Percentiles rank a stretch among this genome's conserved stretches.
phyloP scores from a whole-genome alignment of 2,113 vertebrate species.

The Falcunculus frontatus region DNA sequence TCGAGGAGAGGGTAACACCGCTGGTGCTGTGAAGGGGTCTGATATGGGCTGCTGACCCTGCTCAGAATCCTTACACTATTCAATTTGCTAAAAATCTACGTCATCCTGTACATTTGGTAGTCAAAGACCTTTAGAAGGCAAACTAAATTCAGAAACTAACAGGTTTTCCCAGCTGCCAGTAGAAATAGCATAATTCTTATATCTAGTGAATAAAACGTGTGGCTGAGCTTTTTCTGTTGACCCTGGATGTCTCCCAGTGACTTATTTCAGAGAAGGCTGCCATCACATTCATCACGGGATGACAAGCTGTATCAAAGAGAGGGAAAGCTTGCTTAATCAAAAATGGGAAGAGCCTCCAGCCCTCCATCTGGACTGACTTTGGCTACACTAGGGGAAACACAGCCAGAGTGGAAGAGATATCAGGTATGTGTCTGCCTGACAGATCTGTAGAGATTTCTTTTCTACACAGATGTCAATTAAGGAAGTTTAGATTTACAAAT shows the following conservation, averaged over 20 bases:
- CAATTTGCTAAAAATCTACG: not conserved
- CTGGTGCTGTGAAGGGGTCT: not conserved
- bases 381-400: not conserved
- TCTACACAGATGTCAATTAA: not conserved
- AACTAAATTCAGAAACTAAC: not conserved
- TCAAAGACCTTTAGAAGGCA: not conserved
- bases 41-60: not conserved
- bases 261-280: not conserved
- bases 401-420: not conserved
- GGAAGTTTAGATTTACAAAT: not conserved
- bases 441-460: not conserved
- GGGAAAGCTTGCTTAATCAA: not conserved
- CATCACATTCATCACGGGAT: not conserved
- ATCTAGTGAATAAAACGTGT: not conserved
- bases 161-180: not conserved
- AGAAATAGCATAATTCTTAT: not conserved
- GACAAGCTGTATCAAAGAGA: not conserved
- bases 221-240: not conserved
- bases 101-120: not conserved
- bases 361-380: not conserved
- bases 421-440: not conserved
- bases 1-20: not conserved
- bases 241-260: not conserved
- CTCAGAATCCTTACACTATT: not conserved
- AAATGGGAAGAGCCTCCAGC: not conserved